Evolutionary conservation across 2,888 invertebrate species (phyloP).

Genomic region (Rapana venosa): DNA sequence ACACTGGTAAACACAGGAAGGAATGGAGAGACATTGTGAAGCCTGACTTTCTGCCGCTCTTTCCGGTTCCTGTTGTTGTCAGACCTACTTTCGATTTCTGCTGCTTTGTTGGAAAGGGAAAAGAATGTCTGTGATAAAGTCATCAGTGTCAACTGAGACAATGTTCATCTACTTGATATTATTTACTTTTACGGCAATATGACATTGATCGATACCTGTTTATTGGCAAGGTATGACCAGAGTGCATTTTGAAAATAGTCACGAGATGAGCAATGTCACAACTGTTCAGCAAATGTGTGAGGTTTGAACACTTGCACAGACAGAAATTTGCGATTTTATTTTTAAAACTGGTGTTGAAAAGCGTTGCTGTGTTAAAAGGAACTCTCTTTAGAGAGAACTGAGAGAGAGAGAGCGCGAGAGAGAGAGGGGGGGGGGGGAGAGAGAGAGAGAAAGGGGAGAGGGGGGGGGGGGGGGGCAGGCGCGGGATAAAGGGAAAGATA

Average conservation of each 20-base stretch:
- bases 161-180: not conserved
- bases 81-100: not conserved
- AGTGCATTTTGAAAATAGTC: not conserved
- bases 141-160: not conserved
- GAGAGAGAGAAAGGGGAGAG: not conserved
- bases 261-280: not conserved
- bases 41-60: not conserved
- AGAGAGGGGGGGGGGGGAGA: not conserved
- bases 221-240: not conserved
- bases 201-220: not conserved
- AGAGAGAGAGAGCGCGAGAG: not conserved
- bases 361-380: constrained; percentile 9
- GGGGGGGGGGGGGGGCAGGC: not conserved
- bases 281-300: not conserved
- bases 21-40: not conserved
- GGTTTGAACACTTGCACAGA: not conserved
- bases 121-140: not conserved
- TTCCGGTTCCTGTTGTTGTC: not conserved
- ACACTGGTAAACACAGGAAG: not conserved
- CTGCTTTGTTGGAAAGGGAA: too few species aligned
- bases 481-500: not conserved
- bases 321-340: not conserved
- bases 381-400: not conserved
- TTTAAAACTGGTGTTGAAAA: not conserved
- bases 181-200: too few species aligned